Base-by-base conservation (phyloP, 1,140 invertebrate genomes). In the Ceratitis capitata region DNA sequence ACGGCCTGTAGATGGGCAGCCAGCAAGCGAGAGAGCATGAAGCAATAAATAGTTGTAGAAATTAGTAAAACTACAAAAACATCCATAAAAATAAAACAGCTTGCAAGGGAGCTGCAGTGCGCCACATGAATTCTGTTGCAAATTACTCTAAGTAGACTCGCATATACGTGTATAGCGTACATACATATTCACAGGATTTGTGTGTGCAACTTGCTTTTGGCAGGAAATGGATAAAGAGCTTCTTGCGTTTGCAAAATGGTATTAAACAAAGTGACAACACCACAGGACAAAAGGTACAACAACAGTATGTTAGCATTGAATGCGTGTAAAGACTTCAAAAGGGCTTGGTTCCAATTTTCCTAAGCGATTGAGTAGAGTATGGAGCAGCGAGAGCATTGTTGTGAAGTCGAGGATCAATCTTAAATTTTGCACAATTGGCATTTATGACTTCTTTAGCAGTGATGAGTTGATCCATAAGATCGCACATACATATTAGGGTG, bases 81-180 rank as follows among this genome's bases (percentile, higher is more conserved):
- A 78, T n/a, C n/a, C n/a, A n/a, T 23, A 45, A 78, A 78, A 78
- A 35, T 78, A 78, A 78, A 78, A 78, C 69, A 78, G 69, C 69
- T 78, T 78, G 69, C 69, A 78, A 78, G 69, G n/a, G 69, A 78
- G 69, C 69, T 78, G 69, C 69, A 78, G 39, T 78, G 69, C 69
- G 39, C 69, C 69, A 19, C 69, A 78, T 78, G 69, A 35, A 10
- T 45, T 78, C 39, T 42, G 2, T n/a, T 9, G 51, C 51, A 47
- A 47, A 6, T 47, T 47, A 12, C 45, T 47, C 5, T 47, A 47
- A 47, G 45, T 47, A 12, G 5, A 12, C 45, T 6, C 5, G 45
- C 45, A 47, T 6, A 47, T 47, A 47, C 45, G 12, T 6, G 12
- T 47, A n/a, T n/a, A n/a, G n/a, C n/a, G n/a, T n/a, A n/a, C n/a